Evolutionary conservation across 2,113 vertebrate species (phyloP), one percentile per base, ranked within the genome.

Genomic region (Oryzias javanicus): DNA sequence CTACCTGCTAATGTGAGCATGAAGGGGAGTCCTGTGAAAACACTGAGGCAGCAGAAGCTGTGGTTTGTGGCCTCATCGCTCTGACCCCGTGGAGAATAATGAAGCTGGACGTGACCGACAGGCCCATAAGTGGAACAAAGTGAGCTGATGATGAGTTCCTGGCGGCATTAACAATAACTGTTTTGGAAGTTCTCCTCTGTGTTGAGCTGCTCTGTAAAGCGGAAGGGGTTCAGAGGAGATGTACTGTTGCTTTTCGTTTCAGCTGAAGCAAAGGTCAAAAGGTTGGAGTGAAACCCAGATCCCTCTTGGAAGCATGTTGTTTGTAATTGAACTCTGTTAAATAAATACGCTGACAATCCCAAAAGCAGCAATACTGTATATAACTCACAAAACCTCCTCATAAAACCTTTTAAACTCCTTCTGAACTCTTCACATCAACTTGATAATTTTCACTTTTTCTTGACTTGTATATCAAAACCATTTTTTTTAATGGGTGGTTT

Each of bases 31-130:
- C 65, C 66, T 79, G 60, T 77, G 71, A 87, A 89, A 86, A 69
- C 77, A 76, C 80, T 56, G 78, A 90, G 74, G 79, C 85, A 85
- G 83, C 87, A 83, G 69, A 89, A 86, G 70, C 60, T 51, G 70
- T 59, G 71, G 81, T 80, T 80, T 82, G 75, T 84, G 78, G 84
- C 79, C 82, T 82, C 83, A 64, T 63, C 80, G 72, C 61, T 65
- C 74, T 45, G 77, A 67, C 74, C 73, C 58, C 60, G 76, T 49
- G 50, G 71, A 72, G 77, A 87, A 89, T 85, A 88, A 88, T 80
- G 75, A 63, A 66, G 64, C 70, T 74, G 64, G 76, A 72, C 63
- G 16, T 81, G 79, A 85, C 62, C 74, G 78, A 69, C 77, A 53
- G 68, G 70, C 76, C 67, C 53, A 78, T 78, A 64, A 82, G 82